Evolutionary conservation across 1,140 invertebrate species (phyloP).

Genomic region (Octopus sinensis): DNA sequence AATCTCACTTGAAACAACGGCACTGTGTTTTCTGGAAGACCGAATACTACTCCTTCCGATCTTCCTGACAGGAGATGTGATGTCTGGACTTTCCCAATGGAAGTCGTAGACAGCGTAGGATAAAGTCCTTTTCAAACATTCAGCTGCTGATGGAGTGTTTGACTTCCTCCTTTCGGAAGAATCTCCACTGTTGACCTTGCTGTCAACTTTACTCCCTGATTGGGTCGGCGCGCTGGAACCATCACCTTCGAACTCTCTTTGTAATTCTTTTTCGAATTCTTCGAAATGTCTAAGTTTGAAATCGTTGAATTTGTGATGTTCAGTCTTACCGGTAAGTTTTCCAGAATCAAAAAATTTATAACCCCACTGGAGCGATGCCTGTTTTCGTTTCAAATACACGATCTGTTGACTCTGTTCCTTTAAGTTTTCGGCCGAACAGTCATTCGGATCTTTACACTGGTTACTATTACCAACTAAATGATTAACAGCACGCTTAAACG

Average conservation of each 20-base stretch:
- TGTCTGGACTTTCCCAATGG: slow-evolving; percentile 40
- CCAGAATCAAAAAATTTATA: slow-evolving; percentile 42
- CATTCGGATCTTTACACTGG: no score
- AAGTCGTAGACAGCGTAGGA: slow-evolving; percentile 40
- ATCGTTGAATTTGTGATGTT: slow-evolving; percentile 31
- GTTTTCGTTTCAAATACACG: slow-evolving; percentile 15
- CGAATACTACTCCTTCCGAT: background rate
- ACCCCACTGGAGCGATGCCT: slow-evolving; percentile 34
- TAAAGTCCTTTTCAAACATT: slow-evolving; percentile 29
- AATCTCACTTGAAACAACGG: background rate
- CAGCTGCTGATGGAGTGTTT: slow-evolving; percentile 15
- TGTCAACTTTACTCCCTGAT: background rate
- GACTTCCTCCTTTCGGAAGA: background rate
- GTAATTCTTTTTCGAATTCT: slow-evolving; percentile 42
- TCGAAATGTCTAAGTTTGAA: slow-evolving; percentile 42
- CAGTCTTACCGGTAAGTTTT: slow-evolving; percentile 17
- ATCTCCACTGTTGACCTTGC: background rate
- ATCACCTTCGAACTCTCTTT: slow-evolving; percentile 20
- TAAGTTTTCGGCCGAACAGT: no score
- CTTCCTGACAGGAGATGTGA: slow-evolving; percentile 34
- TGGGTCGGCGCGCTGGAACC: background rate
- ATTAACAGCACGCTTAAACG: no score
- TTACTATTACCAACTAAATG: no score
- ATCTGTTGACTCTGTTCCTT: background rate
- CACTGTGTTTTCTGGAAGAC: background rate